Percentiles rank a stretch among this genome's conserved stretches.
These are phyloP conservation scores for Cosmopolites sordidus DNA, from an alignment of 2,888 invertebrate genomes.

Conservation along the genomic window DNA sequence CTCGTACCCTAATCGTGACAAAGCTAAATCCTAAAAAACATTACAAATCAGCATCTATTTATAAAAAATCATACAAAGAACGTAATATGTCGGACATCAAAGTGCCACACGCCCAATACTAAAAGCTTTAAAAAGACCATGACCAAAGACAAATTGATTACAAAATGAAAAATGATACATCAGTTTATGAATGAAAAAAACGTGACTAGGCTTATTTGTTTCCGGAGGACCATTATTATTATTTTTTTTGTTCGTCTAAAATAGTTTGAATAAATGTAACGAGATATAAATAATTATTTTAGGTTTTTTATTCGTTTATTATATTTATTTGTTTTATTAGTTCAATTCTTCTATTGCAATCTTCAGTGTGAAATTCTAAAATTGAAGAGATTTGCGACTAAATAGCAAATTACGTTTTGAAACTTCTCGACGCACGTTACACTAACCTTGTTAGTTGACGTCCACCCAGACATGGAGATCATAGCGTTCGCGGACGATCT, in stretches of 20 bases:
- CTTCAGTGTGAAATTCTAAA: too few relatives aligned
- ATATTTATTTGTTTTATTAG: too few relatives aligned
- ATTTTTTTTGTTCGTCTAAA: background rate
- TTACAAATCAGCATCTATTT: conserved; percentile 3
- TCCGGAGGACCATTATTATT: conserved; percentile 2
- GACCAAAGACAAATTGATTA: conserved; percentile 26
- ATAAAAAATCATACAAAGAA: conserved; percentile 19
- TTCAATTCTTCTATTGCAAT: too few relatives aligned
- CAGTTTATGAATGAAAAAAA: conserved; percentile 18
- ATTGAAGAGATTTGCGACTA: too few relatives aligned
- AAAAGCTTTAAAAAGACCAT: conserved; percentile 20
- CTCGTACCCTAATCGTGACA: conserved; percentile 2
- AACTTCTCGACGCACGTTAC: too few relatives aligned
- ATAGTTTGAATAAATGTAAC: too few relatives aligned
- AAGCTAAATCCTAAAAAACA: conserved; percentile 4
- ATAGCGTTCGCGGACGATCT: too few relatives aligned
- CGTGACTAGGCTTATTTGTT: conserved; percentile 12
- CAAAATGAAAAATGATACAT: conserved; percentile 19
- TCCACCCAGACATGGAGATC: too few relatives aligned
- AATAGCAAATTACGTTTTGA: too few relatives aligned
- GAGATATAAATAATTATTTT: too few relatives aligned
- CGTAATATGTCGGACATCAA: conserved; percentile 20
- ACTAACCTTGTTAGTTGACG: too few relatives aligned
- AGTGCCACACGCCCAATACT: conserved; percentile 24
- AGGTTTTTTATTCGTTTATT: too few relatives aligned